These are phyloP conservation scores for Chalcis sispes DNA, from an alignment of 2,888 invertebrate species.

Conservation along the genomic window DNA sequence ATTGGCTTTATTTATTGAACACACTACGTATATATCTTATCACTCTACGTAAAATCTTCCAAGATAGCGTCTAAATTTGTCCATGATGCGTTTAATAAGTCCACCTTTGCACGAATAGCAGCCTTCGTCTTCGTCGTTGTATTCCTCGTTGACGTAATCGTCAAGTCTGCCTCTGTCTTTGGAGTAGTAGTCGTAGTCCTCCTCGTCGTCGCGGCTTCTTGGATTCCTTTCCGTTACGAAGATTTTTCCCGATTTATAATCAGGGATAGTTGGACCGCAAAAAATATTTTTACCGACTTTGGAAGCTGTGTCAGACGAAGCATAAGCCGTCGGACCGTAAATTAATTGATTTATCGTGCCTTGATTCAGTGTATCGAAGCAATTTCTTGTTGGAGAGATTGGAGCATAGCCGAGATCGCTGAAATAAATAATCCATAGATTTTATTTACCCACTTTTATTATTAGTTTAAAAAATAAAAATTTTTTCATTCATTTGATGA, in stretches of 20 bases:
- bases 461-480: constrained; percentile 10
- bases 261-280: constrained; percentile 61
- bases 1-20: too few relatives aligned
- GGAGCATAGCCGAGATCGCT: constrained; percentile 37
- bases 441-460: too few relatives aligned
- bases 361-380: constrained; percentile 2
- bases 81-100: constrained; percentile 6
- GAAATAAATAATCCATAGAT: too few relatives aligned
- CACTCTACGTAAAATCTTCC: too few relatives aligned
- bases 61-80: neutral
- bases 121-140: neutral
- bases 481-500: constrained; percentile 5
- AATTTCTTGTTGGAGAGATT: too few relatives aligned
- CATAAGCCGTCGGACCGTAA: too few relatives aligned
- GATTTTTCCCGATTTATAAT: constrained; percentile 62
- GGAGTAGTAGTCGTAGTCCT: neutral
- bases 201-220: neutral
- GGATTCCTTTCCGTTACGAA: constrained; percentile 40
- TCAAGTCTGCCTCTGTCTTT: neutral
- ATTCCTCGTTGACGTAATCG: constrained; percentile 3
- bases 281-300: neutral
- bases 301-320: too few relatives aligned
- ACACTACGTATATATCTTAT: too few relatives aligned
- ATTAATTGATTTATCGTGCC: too few relatives aligned
- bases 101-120: neutral